phyloP scores from a whole-genome alignment of 2,113 vertebrate genomes.

The Bucco capensis region DNA sequence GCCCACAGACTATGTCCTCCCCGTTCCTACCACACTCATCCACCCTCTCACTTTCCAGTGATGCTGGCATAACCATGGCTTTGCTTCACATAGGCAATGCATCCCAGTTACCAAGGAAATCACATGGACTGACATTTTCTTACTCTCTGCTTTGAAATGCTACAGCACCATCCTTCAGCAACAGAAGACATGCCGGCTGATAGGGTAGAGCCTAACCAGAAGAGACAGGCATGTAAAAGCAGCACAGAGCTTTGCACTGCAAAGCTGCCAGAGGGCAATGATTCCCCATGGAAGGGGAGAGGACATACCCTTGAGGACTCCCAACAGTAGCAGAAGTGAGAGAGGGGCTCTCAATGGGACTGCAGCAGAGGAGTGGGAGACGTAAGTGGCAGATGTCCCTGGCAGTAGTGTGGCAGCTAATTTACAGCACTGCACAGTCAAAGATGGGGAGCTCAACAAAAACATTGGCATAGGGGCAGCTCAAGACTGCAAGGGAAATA shows the following conservation, averaged over 20 bases:
- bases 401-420: background rate
- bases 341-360: background rate
- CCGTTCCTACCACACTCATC: background rate
- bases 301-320: background rate
- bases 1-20: background rate
- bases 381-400: background rate
- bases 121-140: background rate
- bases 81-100: fast-evolving
- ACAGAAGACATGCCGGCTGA: background rate
- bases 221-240: background rate
- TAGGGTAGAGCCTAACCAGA: background rate
- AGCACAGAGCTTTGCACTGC: background rate
- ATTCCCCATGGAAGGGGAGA: background rate
- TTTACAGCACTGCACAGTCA: fast-evolving
- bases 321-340: fast-evolving
- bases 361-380: background rate
- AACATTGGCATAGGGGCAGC: fast-evolving
- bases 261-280: background rate
- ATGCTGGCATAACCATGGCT: background rate
- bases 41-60: background rate
- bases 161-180: background rate
- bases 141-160: background rate
- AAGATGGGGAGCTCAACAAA: background rate
- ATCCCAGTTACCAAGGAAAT: background rate
- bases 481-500: background rate